Percentiles rank a stretch among this genome's conserved stretches.
phyloP scores from a whole-genome alignment of 2,113 vertebrate genomes.

The Dryoscopus gambensis region DNA sequence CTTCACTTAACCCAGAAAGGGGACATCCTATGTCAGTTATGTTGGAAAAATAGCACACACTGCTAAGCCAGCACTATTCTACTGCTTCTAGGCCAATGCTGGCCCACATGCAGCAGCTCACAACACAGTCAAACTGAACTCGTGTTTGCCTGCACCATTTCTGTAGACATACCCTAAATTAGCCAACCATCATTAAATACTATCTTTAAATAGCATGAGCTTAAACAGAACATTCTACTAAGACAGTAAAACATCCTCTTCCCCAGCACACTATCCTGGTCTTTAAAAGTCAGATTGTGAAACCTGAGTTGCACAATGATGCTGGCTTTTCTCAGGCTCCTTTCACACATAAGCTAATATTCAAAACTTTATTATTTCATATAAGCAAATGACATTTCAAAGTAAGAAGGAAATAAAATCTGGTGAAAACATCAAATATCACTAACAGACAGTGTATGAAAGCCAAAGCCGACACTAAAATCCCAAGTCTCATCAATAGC shows the following conservation, averaged over 20 bases:
- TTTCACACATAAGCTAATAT: background rate
- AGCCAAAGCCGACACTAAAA: background rate
- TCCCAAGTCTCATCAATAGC: background rate
- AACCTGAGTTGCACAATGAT: background rate
- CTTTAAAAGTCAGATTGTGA: slow-evolving; percentile 18
- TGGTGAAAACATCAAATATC: background rate
- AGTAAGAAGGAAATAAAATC: background rate
- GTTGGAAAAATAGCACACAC: background rate
- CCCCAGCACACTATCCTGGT: slow-evolving; percentile 1
- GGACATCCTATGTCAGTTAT: background rate
- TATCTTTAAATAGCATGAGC: slow-evolving; percentile 44
- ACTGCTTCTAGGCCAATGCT: background rate
- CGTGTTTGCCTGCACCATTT: background rate
- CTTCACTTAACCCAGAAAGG: background rate
- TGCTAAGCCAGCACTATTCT: background rate
- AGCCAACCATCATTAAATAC: background rate
- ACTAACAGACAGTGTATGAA: background rate
- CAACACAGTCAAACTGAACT: background rate
- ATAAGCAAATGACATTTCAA: background rate
- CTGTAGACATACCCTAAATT: slow-evolving; percentile 19
- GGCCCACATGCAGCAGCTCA: background rate
- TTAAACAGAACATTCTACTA: slow-evolving; percentile 35
- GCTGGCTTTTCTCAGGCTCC: background rate
- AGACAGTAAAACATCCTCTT: slow-evolving; percentile 26
- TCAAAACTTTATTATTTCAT: background rate